Evolutionary conservation across 2,888 invertebrate genomes (phyloP), one percentile per base, ranked within the genome.

Genomic region (Malachius bipustulatus): DNA sequence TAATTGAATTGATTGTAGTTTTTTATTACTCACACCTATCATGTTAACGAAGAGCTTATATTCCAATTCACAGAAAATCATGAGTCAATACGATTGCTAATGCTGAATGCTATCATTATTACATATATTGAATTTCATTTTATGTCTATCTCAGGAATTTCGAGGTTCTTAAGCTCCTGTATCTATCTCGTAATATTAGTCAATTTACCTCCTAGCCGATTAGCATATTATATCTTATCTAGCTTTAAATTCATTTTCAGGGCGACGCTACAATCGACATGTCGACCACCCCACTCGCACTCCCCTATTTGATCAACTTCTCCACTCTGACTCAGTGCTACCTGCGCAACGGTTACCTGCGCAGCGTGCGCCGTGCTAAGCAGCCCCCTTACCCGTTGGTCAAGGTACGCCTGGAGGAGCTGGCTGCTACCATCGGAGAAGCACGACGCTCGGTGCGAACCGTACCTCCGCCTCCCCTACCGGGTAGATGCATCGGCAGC

Each of bases 321-420:
- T 76, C 73, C 48, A 80, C 77, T 57, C 65, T 82, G 49, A 80
- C 80, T 31, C 82, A 83, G 67, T 71, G 75, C 35, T 70, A 81
- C 51, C 71, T 78, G 52, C 75, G 75, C 42, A 76, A 80, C 48
- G 79, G 82, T 30, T 77, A 77, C 47, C 67, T 77, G 8, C 64
- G 82, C 30, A 74, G 70, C 46, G 75, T 89, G 47, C 68, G 84
- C 14, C 70, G 89, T 40, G 74, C 77, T 19, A 75, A 80, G 47
- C 82, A 82, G 62, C 82, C 85, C 14, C 84, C 87, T 26, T 88
- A 87, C 69, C 87, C 88, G 36, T 65, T 82, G 48, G 76, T 82
- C 10, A 79, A 80, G 60, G 67, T 78, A 9, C 70, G 70, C 35
- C 60, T 67, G 32, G 69, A 70, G 46, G 70, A 66, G 49, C 47